phyloP scores from a whole-genome alignment of 2,888 invertebrate species.

The Volucella zonaria region DNA sequence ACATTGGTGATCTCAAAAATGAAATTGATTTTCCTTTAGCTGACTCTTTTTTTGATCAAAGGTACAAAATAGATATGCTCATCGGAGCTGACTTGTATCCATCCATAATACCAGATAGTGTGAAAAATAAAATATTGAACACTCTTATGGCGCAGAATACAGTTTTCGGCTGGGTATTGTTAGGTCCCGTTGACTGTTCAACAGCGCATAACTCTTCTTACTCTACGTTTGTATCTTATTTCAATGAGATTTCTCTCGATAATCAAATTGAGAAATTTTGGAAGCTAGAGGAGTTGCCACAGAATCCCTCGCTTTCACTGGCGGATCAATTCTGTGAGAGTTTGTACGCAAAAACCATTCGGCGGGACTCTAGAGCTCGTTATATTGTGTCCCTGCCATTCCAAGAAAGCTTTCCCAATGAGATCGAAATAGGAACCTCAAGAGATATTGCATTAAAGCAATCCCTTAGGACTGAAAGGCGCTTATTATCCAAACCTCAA shows the following conservation, averaged over 20 bases:
- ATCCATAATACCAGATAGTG: slow-evolving; percentile 10
- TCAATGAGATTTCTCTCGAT: slow-evolving; percentile 1
- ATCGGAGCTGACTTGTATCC: slow-evolving; percentile 42
- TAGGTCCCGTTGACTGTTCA: slow-evolving; percentile 3
- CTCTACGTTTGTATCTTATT: background rate
- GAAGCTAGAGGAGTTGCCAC: slow-evolving; percentile 8
- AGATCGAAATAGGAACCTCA: background rate
- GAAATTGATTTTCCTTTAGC: slow-evolving; percentile 13
- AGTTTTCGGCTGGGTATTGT: slow-evolving; percentile 42
- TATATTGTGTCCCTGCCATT: background rate
- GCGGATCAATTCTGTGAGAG: slow-evolving; percentile 11
- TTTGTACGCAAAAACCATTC: background rate
- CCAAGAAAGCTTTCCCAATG: background rate
- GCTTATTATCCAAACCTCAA: background rate
- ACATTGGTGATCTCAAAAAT: background rate
- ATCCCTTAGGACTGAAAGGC: slow-evolving; percentile 7
- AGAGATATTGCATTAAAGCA: slow-evolving; percentile 1
- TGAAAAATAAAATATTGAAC: slow-evolving; percentile 1
- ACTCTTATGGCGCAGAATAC: slow-evolving; percentile 40
- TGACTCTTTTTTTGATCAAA: slow-evolving; percentile 10
- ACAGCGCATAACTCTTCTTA: background rate
- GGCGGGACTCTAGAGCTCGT: background rate
- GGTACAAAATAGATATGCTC: slow-evolving; percentile 32
- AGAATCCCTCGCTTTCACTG: background rate
- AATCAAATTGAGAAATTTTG: slow-evolving; percentile 8